phyloP scores from a whole-genome alignment of 2,888 invertebrate genomes.

The Thysanoteuthis rhombus region DNA sequence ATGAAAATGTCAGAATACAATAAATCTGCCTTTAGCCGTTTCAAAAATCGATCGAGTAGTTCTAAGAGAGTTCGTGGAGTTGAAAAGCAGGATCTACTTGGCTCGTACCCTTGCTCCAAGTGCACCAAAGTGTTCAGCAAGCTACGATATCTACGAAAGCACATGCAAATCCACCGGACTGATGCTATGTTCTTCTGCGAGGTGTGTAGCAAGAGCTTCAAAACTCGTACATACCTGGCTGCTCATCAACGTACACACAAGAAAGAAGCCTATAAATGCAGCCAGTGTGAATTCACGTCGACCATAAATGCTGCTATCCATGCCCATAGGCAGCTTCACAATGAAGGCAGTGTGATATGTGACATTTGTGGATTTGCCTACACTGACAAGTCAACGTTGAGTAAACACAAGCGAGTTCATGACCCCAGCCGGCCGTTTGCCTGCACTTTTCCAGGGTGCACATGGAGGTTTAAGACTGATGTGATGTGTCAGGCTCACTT shows the following conservation, averaged over 20 bases:
- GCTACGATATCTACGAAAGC: conserved; percentile 57
- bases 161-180: conserved; percentile 49
- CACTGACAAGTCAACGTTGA: conserved; percentile 60
- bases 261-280: conserved; percentile 53
- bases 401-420: conserved; percentile 64
- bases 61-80: conserved; percentile 41
- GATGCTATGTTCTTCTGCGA: conserved; percentile 57
- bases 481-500: conserved; percentile 60
- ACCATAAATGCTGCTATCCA: conserved; percentile 58
- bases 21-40: conserved; percentile 33
- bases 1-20: conserved; percentile 58
- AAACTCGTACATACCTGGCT: conserved; percentile 54
- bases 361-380: conserved; percentile 63
- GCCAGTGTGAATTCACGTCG: conserved; percentile 63
- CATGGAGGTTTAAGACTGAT: conserved; percentile 63
- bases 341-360: conserved; percentile 59
- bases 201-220: conserved; percentile 62
- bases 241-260: conserved; percentile 56
- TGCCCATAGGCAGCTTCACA: conserved; percentile 62
- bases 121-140: conserved; percentile 60
- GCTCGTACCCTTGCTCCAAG: conserved; percentile 49
- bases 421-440: conserved; percentile 58
- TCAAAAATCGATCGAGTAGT: conserved; percentile 33
- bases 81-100: conserved; percentile 57
- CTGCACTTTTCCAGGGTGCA: conserved; percentile 60